Percentiles rank a stretch among this genome's conserved stretches.
Evolutionary conservation across 2,797 vertebrate genomes (phyloP).

Genomic region (Paratrypauchen microcephalus): DNA sequence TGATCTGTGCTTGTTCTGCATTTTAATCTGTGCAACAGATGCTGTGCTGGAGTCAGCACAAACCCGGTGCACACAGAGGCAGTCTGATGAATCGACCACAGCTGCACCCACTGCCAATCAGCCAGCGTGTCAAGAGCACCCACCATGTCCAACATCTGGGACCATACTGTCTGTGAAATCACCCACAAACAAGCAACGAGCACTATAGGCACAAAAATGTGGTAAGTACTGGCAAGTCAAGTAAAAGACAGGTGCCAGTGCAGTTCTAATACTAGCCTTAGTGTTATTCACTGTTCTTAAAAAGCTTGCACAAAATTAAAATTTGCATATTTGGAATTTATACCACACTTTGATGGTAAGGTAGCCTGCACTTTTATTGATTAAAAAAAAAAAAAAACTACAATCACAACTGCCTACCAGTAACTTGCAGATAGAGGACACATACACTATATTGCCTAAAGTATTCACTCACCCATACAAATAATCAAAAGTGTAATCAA

Average conservation of each 20-base stretch:
- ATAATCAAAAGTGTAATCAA: no score
- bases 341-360: no score
- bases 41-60: conserved; percentile 47
- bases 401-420: no score
- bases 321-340: background rate
- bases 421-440: no score
- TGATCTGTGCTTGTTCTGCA: conserved; percentile 20
- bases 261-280: background rate
- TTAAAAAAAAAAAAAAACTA: no score
- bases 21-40: conserved; percentile 49
- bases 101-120: conserved; percentile 59
- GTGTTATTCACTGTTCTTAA: background rate
- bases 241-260: background rate
- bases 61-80: conserved; percentile 15
- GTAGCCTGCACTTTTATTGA: no score
- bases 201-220: background rate
- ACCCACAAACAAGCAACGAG: conserved; percentile 36
- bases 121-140: conserved; percentile 36
- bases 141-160: conserved; percentile 39
- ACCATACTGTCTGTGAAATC: conserved; percentile 32
- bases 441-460: no score
- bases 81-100: conserved; percentile 34
- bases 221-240: background rate
- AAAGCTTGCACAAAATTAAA: background rate
- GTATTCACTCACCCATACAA: no score